phyloP scores from a whole-genome alignment of 2,113 vertebrate genomes.

The Heptranchias perlo region DNA sequence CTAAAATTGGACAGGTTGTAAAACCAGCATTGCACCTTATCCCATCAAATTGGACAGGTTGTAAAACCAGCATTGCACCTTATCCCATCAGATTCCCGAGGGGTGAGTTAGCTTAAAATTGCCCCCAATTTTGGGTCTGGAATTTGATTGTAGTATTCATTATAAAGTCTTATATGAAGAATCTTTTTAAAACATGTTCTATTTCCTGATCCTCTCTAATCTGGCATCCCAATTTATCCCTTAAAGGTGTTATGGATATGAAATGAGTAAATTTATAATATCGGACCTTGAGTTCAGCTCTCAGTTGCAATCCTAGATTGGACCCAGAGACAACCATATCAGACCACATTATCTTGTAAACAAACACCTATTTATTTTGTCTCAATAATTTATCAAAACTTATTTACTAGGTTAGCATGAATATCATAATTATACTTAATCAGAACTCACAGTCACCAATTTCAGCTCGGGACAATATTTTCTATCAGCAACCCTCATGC shows the following conservation, averaged over 20 bases:
- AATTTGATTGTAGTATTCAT: background rate
- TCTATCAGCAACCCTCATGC: background rate
- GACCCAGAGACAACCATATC: background rate
- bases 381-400: background rate
- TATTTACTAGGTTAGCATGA: background rate
- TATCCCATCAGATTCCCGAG: too few species aligned
- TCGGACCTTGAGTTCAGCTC: background rate
- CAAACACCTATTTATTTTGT: background rate
- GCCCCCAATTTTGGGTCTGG: too few species aligned
- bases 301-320: background rate
- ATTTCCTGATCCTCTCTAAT: background rate
- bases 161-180: background rate
- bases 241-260: background rate
- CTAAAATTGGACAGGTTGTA: too few species aligned
- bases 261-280: background rate
- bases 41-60: too few species aligned
- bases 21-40: too few species aligned
- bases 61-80: too few species aligned
- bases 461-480: background rate
- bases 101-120: too few species aligned
- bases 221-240: background rate
- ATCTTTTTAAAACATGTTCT: background rate
- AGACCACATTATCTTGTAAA: background rate
- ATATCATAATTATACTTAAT: background rate
- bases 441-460: background rate